Evolutionary conservation across 1,140 invertebrate genomes (phyloP), one percentile per base, ranked within the genome.

Genomic region (Watersipora subatra): DNA sequence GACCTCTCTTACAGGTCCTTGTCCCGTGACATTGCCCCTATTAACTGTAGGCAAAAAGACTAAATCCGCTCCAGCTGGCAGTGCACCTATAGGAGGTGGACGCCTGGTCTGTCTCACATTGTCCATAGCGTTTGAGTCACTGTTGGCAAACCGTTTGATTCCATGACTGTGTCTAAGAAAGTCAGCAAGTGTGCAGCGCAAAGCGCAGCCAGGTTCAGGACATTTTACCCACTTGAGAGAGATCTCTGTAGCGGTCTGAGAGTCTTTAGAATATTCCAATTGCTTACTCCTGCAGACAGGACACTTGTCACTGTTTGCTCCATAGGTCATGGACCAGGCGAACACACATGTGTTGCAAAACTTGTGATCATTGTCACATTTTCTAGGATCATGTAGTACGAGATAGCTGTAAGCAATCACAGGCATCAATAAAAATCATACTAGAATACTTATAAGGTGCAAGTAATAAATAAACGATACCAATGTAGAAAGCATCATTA

Each of bases 291-390:
- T 24, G 58, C 58, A 59, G 7, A 59, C 58, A 24, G 58, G 58
- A 22, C 58, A 59, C 58, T 59, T 59, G 58, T 59, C 58, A 28
- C 58, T 59, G 58, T 59, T 59, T 7, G 58, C 58, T 12, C 58
- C 58, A 59, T 59, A 59, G 7, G 58, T 59, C 58, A 59, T 59
- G 17, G 58, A 59, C 58, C 58, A 59, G 7, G 58, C 58, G 22
- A 59, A 59, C 58, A 59, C 58, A 28, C 58, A 59, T 7, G 58
- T 59, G 22, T 7, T 22, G 22, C 58, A 59, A 22, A 59, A 59
- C 58, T 17, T 24, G 27, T 59, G 58, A 7, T 28, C 22, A 22
- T 59, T 59, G 58, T 59, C 58, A 28, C 58, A 59, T 28, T 59
- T 7, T 22, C 22, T 59, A 7, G 22, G 7, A 24, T 59, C 22